A percentile compares a stretch with the other conserved stretches of the same genome.
These are phyloP conservation scores for Diglossa cyanea DNA, from an alignment of 2,797 vertebrate genomes.

Conservation along the genomic window DNA sequence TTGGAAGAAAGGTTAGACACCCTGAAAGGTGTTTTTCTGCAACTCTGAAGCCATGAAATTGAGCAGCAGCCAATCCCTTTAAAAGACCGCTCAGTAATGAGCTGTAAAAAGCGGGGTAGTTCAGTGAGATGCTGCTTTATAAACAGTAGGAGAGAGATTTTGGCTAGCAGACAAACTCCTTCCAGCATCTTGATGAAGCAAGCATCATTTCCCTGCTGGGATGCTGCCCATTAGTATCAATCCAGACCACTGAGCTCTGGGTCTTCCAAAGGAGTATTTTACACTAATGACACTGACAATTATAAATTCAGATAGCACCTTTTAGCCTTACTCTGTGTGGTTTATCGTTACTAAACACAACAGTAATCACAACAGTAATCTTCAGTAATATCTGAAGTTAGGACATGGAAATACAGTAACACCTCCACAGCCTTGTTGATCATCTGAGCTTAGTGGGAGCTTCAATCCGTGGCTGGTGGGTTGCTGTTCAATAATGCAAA, in stretches of 20 bases:
- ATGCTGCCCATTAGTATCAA: conserved; percentile 28
- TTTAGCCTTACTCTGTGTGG: background rate
- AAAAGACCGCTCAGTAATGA: background rate
- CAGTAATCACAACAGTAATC: background rate
- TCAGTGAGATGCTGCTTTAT: background rate
- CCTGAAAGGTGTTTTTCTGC: conserved; percentile 14
- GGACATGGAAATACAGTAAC: background rate
- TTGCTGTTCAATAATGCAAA: background rate
- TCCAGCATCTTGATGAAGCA: conserved; percentile 10
- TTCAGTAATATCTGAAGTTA: background rate
- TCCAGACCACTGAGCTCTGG: background rate
- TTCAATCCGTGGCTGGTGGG: background rate
- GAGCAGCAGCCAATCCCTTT: background rate
- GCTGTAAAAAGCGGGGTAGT: background rate
- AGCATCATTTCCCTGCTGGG: background rate
- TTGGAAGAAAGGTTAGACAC: background rate
- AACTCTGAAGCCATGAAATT: background rate
- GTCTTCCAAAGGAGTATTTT: background rate
- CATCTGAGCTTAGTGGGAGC: background rate
- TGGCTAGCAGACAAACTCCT: conserved; percentile 26
- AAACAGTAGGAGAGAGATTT: conserved; percentile 27
- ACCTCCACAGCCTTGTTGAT: background rate
- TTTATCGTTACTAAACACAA: background rate
- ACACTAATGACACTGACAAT: background rate
- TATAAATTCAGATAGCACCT: background rate